phyloP scores from a whole-genome alignment of 2,113 vertebrate genomes.

The Amazona guildingii region DNA sequence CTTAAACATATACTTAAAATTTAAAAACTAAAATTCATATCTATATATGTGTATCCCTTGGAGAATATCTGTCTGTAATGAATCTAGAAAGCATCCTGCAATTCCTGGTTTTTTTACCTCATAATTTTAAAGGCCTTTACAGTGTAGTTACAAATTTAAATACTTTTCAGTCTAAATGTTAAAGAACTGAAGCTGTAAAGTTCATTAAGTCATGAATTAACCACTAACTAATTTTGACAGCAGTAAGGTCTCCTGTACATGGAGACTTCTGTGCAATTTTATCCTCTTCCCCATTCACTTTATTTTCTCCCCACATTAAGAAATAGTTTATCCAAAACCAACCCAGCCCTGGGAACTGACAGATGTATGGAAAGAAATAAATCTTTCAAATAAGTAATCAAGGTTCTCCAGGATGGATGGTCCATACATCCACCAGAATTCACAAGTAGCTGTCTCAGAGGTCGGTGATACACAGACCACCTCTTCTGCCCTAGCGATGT shows the following conservation, averaged over 20 bases:
- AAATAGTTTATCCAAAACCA: neutral
- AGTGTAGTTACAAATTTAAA: neutral
- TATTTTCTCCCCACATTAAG: neutral
- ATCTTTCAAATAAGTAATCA: neutral
- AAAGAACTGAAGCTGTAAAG: neutral
- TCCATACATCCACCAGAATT: neutral
- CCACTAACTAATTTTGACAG: neutral
- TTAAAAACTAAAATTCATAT: neutral
- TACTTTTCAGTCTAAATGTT: neutral
- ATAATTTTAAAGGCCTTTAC: neutral
- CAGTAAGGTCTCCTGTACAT: neutral
- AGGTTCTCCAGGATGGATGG: neutral
- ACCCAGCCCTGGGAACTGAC: neutral
- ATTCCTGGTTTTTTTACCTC: neutral
- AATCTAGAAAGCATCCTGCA: neutral
- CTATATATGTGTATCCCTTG: neutral
- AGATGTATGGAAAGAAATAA: neutral
- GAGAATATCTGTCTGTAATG: neutral
- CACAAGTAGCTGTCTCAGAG: neutral
- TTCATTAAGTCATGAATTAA: neutral
- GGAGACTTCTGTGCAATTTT: neutral
- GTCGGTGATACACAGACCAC: neutral
- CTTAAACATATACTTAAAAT: conserved; percentile 17
- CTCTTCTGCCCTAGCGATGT: neutral
- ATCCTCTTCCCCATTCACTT: neutral